phyloP scores from a whole-genome alignment of 2,113 vertebrate species.

The Centropus unirufus region DNA sequence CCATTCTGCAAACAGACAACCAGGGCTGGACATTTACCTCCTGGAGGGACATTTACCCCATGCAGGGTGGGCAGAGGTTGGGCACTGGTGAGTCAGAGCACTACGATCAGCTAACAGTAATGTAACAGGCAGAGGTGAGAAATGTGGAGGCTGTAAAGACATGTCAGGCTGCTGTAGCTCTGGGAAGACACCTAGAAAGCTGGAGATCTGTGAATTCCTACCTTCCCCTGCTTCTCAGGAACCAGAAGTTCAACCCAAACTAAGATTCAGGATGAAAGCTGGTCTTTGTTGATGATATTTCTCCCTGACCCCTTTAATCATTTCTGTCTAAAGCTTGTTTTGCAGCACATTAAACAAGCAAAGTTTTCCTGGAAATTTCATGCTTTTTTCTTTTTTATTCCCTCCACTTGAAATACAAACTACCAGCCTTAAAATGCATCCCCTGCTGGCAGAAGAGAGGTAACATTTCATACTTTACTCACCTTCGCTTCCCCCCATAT shows the following conservation, averaged over 20 bases:
- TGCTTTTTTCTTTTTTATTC: not conserved
- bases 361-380: not conserved
- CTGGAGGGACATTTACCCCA: not conserved
- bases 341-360: not conserved
- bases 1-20: not conserved
- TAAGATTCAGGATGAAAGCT: not conserved
- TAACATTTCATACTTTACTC: not conserved
- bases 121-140: accelerated
- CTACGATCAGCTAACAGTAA: not conserved
- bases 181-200: not conserved
- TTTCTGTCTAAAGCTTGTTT: not conserved
- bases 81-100: not conserved
- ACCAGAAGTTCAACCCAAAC: not conserved
- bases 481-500: not conserved
- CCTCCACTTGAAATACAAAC: not conserved
- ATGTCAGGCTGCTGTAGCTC: not conserved
- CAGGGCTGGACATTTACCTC: not conserved
- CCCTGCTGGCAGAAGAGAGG: not conserved
- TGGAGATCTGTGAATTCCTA: not conserved
- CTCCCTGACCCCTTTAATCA: not conserved
- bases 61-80: not conserved
- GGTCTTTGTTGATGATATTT: not conserved
- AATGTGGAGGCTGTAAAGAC: not conserved
- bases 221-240: not conserved
- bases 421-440: not conserved